These are phyloP conservation scores for Ameiurus melas DNA, from an alignment of 2,113 vertebrate species.

Conservation along the genomic window DNA sequence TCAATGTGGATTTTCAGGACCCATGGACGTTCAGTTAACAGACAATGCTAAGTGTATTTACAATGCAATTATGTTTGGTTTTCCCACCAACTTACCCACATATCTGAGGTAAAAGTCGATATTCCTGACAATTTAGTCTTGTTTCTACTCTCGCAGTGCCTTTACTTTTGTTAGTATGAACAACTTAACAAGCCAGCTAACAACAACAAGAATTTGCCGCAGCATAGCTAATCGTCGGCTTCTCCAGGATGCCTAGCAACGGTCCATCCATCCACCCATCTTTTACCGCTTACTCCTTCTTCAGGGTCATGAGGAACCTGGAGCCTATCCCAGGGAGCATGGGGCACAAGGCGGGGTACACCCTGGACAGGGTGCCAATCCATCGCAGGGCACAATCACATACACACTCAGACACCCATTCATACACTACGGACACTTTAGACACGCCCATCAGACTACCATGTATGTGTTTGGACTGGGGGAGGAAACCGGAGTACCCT, in stretches of 20 bases:
- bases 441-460: too few relatives aligned
- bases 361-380: too few relatives aligned
- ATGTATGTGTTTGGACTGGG: too few relatives aligned
- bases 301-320: too few relatives aligned
- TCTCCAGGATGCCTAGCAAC: background rate
- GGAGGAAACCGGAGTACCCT: too few relatives aligned
- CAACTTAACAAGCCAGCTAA: background rate
- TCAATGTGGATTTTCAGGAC: background rate
- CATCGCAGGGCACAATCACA: too few relatives aligned
- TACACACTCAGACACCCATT: too few relatives aligned
- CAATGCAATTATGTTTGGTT: background rate
- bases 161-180: background rate
- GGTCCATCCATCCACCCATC: too few relatives aligned
- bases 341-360: too few relatives aligned
- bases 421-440: too few relatives aligned
- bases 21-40: background rate
- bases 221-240: background rate
- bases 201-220: background rate
- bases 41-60: background rate
- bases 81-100: background rate
- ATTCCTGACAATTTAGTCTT: background rate
- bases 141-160: background rate
- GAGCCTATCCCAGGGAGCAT: too few relatives aligned
- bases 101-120: background rate
- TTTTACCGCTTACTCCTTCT: too few relatives aligned